phyloP scores from a whole-genome alignment of 2,797 vertebrate species.

The Bucorvus abyssinicus region DNA sequence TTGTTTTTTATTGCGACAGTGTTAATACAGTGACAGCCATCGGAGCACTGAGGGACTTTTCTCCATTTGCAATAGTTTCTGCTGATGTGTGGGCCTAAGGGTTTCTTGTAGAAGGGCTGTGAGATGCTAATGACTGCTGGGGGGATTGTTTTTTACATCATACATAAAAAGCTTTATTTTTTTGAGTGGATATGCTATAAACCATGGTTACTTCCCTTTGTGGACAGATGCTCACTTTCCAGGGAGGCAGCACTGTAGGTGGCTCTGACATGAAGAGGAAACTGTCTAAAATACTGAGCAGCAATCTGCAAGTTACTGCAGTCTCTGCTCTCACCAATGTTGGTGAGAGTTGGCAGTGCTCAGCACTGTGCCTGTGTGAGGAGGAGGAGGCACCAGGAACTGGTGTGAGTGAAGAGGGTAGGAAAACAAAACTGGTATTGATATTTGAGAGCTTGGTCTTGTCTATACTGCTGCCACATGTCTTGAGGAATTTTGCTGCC shows the following conservation, averaged over 20 bases:
- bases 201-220: not conserved
- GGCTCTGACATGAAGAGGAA: not conserved
- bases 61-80: not conserved
- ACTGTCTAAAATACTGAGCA: not conserved
- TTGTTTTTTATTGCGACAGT: not conserved
- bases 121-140: not conserved
- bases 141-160: not conserved
- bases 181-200: not conserved
- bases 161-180: not conserved
- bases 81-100: not conserved
- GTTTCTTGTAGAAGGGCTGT: not conserved
- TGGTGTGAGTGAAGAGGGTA: not conserved
- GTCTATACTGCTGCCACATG: not conserved
- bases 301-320: not conserved
- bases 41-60: not conserved
- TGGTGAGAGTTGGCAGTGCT: not conserved
- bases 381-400: not conserved
- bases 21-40: not conserved
- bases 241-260: not conserved
- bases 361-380: not conserved
- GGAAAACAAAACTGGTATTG: not conserved
- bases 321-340: not conserved
- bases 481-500: not conserved
- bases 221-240: not conserved
- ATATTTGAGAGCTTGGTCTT: not conserved